A percentile compares a stretch with the other conserved stretches of the same genome.
phyloP scores from a whole-genome alignment of 92 coral and sea anemone species.

The Epizoanthus ramosus region DNA sequence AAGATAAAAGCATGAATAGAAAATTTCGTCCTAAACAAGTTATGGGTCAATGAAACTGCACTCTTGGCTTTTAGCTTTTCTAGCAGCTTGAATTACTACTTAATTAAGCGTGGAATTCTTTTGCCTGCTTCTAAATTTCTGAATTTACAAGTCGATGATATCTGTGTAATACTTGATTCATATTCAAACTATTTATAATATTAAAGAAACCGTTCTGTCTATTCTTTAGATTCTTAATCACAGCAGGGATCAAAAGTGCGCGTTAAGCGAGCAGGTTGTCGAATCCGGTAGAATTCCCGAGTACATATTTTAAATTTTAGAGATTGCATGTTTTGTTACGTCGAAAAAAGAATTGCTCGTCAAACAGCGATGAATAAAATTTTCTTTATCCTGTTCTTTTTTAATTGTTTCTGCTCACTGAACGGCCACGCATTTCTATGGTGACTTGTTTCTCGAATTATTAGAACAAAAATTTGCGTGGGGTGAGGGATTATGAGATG shows the following conservation, averaged over 20 bases:
- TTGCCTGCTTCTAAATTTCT: constrained; percentile 1
- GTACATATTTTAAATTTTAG: constrained; percentile 29
- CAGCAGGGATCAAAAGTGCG: too few species aligned
- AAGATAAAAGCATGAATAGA: constrained; percentile 25
- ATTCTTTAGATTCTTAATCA: background rate
- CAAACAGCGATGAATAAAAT: constrained; percentile 20
- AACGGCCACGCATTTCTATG: background rate
- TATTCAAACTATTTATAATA: background rate
- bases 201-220: background rate
- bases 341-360: constrained; percentile 4
- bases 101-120: constrained; percentile 14
- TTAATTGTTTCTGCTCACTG: constrained; percentile 10
- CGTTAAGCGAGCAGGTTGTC: background rate
- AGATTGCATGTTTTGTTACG: constrained; percentile 36
- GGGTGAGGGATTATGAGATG: background rate
- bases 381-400: background rate
- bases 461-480: constrained; percentile 17
- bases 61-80: background rate
- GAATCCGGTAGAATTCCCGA: constrained; percentile 10
- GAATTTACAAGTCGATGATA: background rate
- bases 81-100: constrained; percentile 16
- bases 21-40: background rate
- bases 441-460: background rate
- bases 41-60: constrained; percentile 22
- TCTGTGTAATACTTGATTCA: background rate